Percentiles rank a stretch among this genome's conserved stretches.
Evolutionary conservation across 2,113 vertebrate species (phyloP).

Genomic region (Podiceps cristatus): DNA sequence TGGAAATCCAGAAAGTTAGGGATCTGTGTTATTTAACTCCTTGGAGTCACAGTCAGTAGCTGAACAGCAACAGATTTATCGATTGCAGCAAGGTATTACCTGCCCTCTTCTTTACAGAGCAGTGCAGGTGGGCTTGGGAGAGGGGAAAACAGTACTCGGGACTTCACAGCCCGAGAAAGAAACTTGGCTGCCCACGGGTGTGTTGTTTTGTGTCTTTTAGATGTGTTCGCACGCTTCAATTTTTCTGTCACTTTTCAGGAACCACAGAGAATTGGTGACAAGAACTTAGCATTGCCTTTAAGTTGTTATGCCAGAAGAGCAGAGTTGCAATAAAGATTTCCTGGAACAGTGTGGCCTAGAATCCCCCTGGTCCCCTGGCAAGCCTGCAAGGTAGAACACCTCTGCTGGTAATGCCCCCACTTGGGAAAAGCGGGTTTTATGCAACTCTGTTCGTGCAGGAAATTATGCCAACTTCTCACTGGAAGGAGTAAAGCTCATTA

Average conservation of each 20-base stretch:
- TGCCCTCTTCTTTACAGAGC: neutral
- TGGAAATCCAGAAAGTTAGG: neutral
- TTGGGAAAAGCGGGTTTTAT: neutral
- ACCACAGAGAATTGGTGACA: neutral
- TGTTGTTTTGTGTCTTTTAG: neutral
- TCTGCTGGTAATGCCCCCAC: neutral
- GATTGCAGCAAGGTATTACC: neutral
- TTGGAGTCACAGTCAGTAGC: neutral
- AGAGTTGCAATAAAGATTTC: neutral
- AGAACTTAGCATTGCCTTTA: neutral
- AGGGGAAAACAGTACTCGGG: rapidly evolving
- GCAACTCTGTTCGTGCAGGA: neutral
- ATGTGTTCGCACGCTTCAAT: rapidly evolving
- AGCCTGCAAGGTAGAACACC: neutral
- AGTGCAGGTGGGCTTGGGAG: too few species aligned
- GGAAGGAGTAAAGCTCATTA: constrained; percentile 40
- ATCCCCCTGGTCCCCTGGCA: neutral
- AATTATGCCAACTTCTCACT: neutral
- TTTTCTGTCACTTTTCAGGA: neutral
- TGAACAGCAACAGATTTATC: neutral
- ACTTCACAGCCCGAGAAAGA: neutral
- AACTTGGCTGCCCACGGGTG: neutral
- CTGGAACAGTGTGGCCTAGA: neutral
- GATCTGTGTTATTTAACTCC: neutral
- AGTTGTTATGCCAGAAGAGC: neutral